Evolutionary conservation across 2,113 vertebrate genomes (phyloP).

Genomic region (Tautogolabrus adspersus): DNA sequence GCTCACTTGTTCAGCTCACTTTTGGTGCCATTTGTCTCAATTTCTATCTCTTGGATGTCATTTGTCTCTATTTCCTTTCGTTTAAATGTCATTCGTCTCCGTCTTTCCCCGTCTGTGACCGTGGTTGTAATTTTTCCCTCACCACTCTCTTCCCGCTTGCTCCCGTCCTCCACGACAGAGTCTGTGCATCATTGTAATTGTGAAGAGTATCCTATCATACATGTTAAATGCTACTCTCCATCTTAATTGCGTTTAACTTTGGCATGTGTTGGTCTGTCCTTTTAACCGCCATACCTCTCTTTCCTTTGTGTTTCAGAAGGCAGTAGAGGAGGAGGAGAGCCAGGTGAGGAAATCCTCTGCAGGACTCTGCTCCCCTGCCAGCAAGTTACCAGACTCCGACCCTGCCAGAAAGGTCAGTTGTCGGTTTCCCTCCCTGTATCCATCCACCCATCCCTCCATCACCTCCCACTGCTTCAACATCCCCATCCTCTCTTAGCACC

Average conservation of each 20-base stretch:
- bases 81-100: slow-evolving; percentile 53
- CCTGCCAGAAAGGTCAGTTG: slow-evolving; percentile 76
- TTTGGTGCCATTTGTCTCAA: slow-evolving; percentile 55
- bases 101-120: slow-evolving; percentile 19
- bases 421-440: neutral
- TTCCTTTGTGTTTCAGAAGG: slow-evolving; percentile 70
- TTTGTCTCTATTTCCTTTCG: slow-evolving; percentile 40
- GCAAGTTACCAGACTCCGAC: slow-evolving; percentile 74
- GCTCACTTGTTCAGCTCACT: slow-evolving; percentile 15
- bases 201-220: slow-evolving; percentile 6
- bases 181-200: slow-evolving; percentile 40
- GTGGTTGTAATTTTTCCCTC: neutral
- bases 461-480: slow-evolving; percentile 6
- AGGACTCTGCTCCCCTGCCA: slow-evolving; percentile 68
- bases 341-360: slow-evolving; percentile 72
- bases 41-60: slow-evolving; percentile 36
- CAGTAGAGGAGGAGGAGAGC: slow-evolving; percentile 74
- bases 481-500: neutral
- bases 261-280: neutral
- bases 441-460: slow-evolving; percentile 18
- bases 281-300: slow-evolving; percentile 11
- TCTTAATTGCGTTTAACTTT: slow-evolving; percentile 5
- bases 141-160: neutral
- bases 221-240: neutral
- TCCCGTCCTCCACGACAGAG: slow-evolving; percentile 12